Evolutionary conservation across 2,113 vertebrate genomes (phyloP), one percentile per base, ranked within the genome.

Genomic region (Rhagologus leucostigma): DNA sequence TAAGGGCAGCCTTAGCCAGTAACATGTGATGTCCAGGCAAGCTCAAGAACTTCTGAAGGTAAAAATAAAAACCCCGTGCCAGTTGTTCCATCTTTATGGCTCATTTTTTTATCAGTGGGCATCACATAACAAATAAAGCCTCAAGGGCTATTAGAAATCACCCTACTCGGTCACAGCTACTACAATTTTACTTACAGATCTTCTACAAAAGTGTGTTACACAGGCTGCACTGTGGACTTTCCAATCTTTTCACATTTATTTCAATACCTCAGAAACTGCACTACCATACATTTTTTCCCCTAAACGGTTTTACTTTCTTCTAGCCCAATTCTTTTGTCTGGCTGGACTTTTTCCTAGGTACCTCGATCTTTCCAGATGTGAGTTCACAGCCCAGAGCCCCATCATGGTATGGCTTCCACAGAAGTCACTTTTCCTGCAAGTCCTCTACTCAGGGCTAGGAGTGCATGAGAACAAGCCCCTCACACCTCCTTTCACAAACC

Each of bases 101-200:
- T 86, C 47, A 18, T 50, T 59, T 73, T 85, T 63, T 84, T 42
- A 68, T 53, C 71, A 22, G 22, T 19, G 5, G 59, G 24, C 17
- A 80, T 18, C 86, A 78, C 42, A 29, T 44, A 74, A 64, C 55
- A 90, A 81, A 90, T 39, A 42, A 84, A 89, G 23, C 44, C 56
- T 44, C 46, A 41, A 86, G 39, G 24, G 77, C 37, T 84, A 70
- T 64, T 37, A 65, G 46, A 86, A 77, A 56, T 50, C 47, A 76
- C 53, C 14, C 47, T 46, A 59, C 4, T 27, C 77, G 37, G 16
- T 57, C 42, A 63, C 26, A 57, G 26, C 23, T 59, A 65, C 22
- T 50, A 59, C 27, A 70, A 27, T 55, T 93, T 89, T 74, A 69
- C 56, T 74, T 67, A 12, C 7, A 80, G 18, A 50, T 37, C 26